These are phyloP conservation scores for Theropithecus gelada DNA, from an alignment of 2,113 vertebrate species.

Conservation along the genomic window DNA sequence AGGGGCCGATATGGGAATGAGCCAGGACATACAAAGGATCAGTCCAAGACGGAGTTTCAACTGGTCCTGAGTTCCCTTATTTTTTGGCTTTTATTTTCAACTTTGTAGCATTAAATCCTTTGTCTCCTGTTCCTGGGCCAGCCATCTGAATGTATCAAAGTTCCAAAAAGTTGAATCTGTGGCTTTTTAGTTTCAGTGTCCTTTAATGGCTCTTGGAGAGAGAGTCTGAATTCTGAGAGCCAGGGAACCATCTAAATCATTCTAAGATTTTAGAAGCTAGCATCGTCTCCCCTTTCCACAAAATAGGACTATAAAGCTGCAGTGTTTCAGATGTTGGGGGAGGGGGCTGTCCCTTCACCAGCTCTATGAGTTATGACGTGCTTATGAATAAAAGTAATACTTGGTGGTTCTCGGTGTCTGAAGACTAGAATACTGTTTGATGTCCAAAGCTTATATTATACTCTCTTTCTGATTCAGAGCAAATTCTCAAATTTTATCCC, in stretches of 20 bases:
- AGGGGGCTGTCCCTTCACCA: neutral
- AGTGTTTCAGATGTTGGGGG: neutral
- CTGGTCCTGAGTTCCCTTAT: neutral
- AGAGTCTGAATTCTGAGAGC: constrained; percentile 15
- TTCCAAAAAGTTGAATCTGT: constrained; percentile 39
- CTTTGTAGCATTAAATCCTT: constrained; percentile 34
- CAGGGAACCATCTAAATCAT: neutral
- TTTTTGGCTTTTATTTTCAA: constrained; percentile 47
- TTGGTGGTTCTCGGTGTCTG: neutral
- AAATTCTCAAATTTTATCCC: neutral
- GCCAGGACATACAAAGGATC: neutral
- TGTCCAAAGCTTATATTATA: neutral
- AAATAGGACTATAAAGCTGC: neutral
- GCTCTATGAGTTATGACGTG: neutral
- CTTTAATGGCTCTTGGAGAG: neutral
- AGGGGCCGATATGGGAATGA: neutral
- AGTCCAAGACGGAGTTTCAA: constrained; percentile 25
- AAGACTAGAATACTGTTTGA: neutral
- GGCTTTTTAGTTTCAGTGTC: neutral
- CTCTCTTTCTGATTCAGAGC: neutral
- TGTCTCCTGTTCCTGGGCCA: neutral
- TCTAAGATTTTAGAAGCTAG: neutral
- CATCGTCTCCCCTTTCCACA: neutral
- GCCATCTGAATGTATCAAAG: constrained; percentile 48
- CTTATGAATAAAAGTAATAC: neutral